Evolutionary conservation across 2,797 vertebrate species (phyloP).

Genomic region (Discoglossus pictus): DNA sequence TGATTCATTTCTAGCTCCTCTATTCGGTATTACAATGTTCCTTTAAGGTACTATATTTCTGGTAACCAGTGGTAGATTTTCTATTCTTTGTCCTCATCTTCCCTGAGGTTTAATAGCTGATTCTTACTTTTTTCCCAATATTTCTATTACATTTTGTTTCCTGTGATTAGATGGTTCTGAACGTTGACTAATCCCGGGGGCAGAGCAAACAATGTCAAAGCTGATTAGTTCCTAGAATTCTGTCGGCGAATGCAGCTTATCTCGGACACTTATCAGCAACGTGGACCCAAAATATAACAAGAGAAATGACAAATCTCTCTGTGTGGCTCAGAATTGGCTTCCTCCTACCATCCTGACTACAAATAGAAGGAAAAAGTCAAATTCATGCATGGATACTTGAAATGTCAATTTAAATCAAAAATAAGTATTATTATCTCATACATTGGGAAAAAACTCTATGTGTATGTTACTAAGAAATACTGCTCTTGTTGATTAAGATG

Average conservation of each 20-base stretch:
- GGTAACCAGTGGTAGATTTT: constrained; percentile 19
- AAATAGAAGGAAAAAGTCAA: too few species aligned
- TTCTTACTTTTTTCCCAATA: constrained; percentile 10
- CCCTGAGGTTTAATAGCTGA: constrained; percentile 25
- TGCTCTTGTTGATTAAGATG: too few species aligned
- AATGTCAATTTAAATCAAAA: too few species aligned
- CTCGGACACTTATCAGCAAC: constrained; percentile 38
- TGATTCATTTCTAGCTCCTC: too few species aligned
- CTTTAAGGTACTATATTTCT: constrained; percentile 17
- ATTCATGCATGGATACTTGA: too few species aligned
- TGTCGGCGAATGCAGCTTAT: constrained; percentile 42
- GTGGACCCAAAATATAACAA: constrained; percentile 45
- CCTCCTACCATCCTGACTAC: background rate
- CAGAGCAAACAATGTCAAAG: constrained; percentile 51
- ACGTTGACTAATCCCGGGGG: constrained; percentile 45
- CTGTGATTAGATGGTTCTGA: constrained; percentile 33
- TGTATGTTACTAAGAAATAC: too few species aligned
- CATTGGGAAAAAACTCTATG: too few species aligned
- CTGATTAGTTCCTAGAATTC: constrained; percentile 48
- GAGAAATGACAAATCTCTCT: constrained; percentile 34
- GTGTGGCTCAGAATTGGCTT: constrained; percentile 26
- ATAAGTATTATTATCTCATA: too few species aligned
- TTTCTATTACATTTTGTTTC: constrained; percentile 32
- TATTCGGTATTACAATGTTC: too few species aligned
- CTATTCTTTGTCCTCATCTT: constrained; percentile 19